These are phyloP conservation scores for Nerophis lumbriciformis DNA, from an alignment of 2,113 vertebrate genomes.

Conservation along the genomic window DNA sequence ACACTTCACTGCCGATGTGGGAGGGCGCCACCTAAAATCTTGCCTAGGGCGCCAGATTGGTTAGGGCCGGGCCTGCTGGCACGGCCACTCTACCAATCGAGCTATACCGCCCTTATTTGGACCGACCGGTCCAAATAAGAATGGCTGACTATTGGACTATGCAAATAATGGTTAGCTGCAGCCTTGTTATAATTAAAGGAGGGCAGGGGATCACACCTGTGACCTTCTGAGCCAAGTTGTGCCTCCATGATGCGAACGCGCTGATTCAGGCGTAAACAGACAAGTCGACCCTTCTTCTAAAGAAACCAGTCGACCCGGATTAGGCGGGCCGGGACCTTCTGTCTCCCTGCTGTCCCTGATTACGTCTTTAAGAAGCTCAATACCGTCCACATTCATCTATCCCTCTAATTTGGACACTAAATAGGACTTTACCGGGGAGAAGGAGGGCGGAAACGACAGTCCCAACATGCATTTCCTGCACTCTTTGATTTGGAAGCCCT, in stretches of 20 bases:
- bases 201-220: too few relatives aligned
- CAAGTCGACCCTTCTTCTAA: slow-evolving; percentile 2
- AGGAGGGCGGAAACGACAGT: slow-evolving; percentile 49
- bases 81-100: too few relatives aligned
- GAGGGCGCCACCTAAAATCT: too few relatives aligned
- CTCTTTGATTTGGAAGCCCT: slow-evolving; percentile 62
- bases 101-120: too few relatives aligned
- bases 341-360: slow-evolving; percentile 56
- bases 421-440: not conserved
- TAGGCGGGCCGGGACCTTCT: slow-evolving; percentile 40
- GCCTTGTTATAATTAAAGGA: too few relatives aligned
- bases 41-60: too few relatives aligned
- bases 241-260: not conserved
- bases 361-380: slow-evolving; percentile 62
- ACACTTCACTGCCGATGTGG: too few relatives aligned
- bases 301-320: slow-evolving; percentile 50
- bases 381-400: slow-evolving; percentile 43
- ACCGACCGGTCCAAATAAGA: too few relatives aligned
- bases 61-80: too few relatives aligned
- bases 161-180: too few relatives aligned
- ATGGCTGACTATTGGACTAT: too few relatives aligned
- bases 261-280: not conserved
- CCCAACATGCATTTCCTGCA: slow-evolving; percentile 65
- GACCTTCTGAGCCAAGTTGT: too few relatives aligned
- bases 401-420: slow-evolving; percentile 24